Evolutionary conservation across 2,797 vertebrate species (phyloP).

Genomic region (Clarias platycephalus): DNA sequence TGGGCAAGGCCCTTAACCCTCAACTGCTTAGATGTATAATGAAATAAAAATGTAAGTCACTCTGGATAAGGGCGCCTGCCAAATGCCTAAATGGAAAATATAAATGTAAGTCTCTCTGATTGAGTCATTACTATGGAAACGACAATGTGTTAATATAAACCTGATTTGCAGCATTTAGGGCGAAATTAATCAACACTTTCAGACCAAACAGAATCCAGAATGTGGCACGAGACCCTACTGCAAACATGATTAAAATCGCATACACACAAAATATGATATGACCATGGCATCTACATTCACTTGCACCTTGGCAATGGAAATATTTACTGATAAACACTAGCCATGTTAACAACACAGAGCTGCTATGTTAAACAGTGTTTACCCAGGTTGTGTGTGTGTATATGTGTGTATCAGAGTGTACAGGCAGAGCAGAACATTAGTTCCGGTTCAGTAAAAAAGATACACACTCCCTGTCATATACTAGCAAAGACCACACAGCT

Average conservation of each 20-base stretch:
- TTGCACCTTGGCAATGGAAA: background rate
- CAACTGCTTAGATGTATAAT: too few species aligned
- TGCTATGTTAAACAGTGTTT: conserved; percentile 1
- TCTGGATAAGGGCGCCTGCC: too few species aligned
- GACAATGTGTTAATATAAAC: background rate
- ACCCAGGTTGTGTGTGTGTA: background rate
- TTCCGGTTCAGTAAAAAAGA: background rate
- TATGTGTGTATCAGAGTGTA: background rate
- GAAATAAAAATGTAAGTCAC: too few species aligned
- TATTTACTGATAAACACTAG: conserved; percentile 5
- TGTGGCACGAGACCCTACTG: background rate
- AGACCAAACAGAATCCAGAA: conserved; percentile 1
- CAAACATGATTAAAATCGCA: background rate
- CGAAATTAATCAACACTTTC: background rate
- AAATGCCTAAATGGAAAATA: too few species aligned
- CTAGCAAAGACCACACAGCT: background rate
- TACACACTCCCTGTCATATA: background rate
- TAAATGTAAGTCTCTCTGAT: background rate
- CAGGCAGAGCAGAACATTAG: background rate
- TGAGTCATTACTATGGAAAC: background rate
- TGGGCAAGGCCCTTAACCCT: too few species aligned
- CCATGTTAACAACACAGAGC: background rate
- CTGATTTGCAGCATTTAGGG: background rate
- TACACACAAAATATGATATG: background rate
- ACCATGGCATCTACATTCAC: background rate